Evolutionary conservation across 92 coral and sea anemone species (phyloP), one percentile per base, ranked within the genome.

Genomic region (Diadumene lineata): DNA sequence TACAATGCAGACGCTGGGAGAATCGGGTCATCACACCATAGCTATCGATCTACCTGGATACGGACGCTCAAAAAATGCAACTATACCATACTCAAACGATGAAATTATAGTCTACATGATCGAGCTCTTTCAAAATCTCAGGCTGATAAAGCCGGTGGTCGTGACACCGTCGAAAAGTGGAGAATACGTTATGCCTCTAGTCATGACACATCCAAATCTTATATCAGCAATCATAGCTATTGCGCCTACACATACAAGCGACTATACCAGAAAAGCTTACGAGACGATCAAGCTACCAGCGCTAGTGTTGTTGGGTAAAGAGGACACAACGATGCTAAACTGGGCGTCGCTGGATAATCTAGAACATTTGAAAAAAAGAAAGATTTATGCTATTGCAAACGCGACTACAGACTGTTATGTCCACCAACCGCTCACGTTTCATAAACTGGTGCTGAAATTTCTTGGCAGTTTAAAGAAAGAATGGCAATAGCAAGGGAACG

Each of bases 21-120:
- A 64, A 18, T 65, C 79, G 6, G 97, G 97, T 0, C 85, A 82
- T 68, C 89, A 82, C 10, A 87, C 82, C n/a, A 27, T 91, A 17
- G 98, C 98, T n/a, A 33, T 93, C 1, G 98, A 93, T 58, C 70
- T 93, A 24, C 98, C 98, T 18, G 97, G 97, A 0, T 73, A 82
- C 16, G 98, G 97, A 19, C 79, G 79, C 16, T 93, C 98, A 7
- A 82, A 56, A 1, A 46, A 83, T 34, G 34, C 90, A 31, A 70
- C 43, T 8, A 92, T 88, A 55, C 93, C 93, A 0, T 82, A 77
- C 62, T 79, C 89, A 25, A 70, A 71, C 0, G 81, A 77, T 19
- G 89, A 85, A 56, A 77, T 85, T 11, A 78, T 91, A 18, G 82
- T 67, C 19, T 86, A 85, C 50, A 85, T 93, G 89, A 71, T 82